Conservation (phyloP, 2,888 invertebrate species). For the Aspidiotus rigidus region DNA sequence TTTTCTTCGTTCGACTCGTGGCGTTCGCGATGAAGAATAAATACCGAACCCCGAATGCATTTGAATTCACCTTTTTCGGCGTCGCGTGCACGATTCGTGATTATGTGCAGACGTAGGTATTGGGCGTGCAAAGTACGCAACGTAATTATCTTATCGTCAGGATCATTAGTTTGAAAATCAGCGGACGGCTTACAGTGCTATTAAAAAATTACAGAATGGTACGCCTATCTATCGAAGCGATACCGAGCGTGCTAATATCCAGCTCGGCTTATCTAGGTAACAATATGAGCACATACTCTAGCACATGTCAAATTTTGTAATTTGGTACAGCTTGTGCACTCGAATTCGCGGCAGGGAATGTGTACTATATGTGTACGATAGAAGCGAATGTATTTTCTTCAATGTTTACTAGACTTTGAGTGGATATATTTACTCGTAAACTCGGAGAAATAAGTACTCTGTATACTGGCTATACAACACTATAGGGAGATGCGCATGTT, state of each 20-base stretch:
- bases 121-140: background rate
- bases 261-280: background rate
- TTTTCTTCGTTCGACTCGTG: background rate
- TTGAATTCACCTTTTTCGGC: slow-evolving; percentile 1
- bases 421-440: no score
- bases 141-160: slow-evolving; percentile 15
- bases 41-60: background rate
- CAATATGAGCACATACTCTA: background rate
- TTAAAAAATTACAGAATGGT: background rate
- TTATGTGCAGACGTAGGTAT: background rate
- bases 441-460: no score
- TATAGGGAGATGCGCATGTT: no score
- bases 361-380: no score
- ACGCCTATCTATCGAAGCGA: background rate
- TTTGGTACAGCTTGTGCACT: background rate
- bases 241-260: background rate
- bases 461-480: no score
- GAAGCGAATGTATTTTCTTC: no score
- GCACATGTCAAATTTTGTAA: slow-evolving; percentile 2
- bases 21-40: background rate
- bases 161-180: slow-evolving; percentile 12
- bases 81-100: slow-evolving; percentile 31
- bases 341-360: no score
- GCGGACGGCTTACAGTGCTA: background rate
- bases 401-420: no score